Conservation (phyloP, 2,888 invertebrate species). For the Pegoplata infirma region DNA sequence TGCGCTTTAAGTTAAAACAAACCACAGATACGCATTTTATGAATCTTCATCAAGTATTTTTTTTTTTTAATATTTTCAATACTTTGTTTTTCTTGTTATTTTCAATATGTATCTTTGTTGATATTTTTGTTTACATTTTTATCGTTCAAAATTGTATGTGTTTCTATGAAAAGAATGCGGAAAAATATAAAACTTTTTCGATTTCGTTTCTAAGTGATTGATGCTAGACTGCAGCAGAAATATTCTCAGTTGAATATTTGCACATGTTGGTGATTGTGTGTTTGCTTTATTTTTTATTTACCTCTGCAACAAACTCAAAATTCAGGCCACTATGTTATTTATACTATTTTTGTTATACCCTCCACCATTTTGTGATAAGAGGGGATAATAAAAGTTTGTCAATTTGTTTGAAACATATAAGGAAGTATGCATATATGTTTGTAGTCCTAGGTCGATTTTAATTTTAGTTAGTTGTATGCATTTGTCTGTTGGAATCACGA, state of each 20-base stretch:
- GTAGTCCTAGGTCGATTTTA: no score
- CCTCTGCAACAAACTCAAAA: slow-evolving; percentile 9
- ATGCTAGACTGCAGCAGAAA: neutral
- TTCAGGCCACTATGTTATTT: slow-evolving; percentile 51
- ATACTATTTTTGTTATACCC: no score
- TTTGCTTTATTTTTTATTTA: no score
- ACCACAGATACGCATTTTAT: neutral
- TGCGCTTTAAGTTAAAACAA: neutral
- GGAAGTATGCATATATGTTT: no score
- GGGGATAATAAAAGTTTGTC: no score
- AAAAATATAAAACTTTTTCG: slow-evolving; percentile 35
- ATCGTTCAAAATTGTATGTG: neutral
- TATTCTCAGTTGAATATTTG: neutral
- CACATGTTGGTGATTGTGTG: slow-evolving; percentile 7
- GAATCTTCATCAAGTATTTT: neutral
- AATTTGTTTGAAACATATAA: no score
- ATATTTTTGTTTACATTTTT: slow-evolving; percentile 11
- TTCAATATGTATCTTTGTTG: neutral
- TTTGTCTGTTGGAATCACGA: no score
- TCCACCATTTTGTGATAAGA: no score
- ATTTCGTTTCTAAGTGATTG: slow-evolving; percentile 1
- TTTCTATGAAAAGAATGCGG: slow-evolving; percentile 54
- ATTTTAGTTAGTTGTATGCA: no score
- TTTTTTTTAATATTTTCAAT: slow-evolving; percentile 4
- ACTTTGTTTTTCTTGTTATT: neutral